Evolutionary conservation across 2,113 vertebrate genomes (phyloP).

Genomic region (Chaetodon trifascialis): DNA sequence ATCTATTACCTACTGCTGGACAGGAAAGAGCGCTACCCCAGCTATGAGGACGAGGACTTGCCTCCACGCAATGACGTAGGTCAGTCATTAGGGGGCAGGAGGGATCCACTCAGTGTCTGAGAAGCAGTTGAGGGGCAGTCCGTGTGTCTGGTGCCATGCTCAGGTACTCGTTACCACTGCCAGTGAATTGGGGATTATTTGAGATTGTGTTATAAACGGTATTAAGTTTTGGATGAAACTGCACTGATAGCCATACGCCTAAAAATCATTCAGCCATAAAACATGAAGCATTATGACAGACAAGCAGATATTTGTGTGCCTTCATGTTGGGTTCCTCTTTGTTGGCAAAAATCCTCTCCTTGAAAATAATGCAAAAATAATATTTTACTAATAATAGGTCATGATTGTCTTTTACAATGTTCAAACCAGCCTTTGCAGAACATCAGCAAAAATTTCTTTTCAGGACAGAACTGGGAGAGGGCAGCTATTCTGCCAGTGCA

Average conservation of each 20-base stretch:
- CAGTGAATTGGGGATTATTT: not conserved
- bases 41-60: constrained; percentile 94
- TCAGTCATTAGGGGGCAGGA: constrained; percentile 79
- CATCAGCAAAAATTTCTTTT: constrained; percentile 29
- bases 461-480: constrained; percentile 27
- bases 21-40: constrained; percentile 94
- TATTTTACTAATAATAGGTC: not conserved
- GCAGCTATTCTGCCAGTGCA: constrained; percentile 34
- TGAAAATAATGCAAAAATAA: not conserved
- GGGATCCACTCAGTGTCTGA: constrained; percentile 35
- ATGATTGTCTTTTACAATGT: not conserved
- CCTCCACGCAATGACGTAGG: constrained; percentile 92
- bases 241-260: not conserved
- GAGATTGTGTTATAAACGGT: too few relatives aligned
- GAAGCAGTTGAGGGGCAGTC: not conserved
- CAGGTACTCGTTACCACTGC: not conserved
- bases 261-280: not conserved
- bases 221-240: too few relatives aligned
- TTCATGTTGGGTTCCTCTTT: not conserved
- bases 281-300: not conserved
- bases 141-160: not conserved
- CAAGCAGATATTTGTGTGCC: not conserved
- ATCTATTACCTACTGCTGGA: constrained; percentile 94
- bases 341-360: not conserved
- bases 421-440: constrained; percentile 25